A percentile compares a stretch with the other conserved stretches of the same genome.
phyloP scores from a whole-genome alignment of 2,797 vertebrate species.

The Leontocebus nigricollis region DNA sequence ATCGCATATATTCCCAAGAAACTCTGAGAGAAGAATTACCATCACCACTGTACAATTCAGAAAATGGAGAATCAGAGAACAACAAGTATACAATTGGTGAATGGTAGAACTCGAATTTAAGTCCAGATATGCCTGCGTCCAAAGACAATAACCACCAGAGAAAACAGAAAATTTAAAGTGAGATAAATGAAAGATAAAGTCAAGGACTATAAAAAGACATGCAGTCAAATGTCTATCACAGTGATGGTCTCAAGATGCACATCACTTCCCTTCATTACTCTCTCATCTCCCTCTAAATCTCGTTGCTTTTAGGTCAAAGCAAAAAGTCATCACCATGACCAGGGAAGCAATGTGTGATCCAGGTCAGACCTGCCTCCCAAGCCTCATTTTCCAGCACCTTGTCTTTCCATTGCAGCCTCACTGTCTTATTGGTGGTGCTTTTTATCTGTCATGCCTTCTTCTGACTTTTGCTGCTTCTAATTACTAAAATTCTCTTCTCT shows the following conservation, averaged over 20 bases:
- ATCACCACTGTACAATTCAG: neutral
- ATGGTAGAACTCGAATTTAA: neutral
- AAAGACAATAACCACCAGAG: neutral
- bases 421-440: neutral
- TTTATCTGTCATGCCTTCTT: neutral
- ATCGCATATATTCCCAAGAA: neutral
- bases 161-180: neutral
- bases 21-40: neutral
- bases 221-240: neutral
- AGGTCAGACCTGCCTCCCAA: neutral
- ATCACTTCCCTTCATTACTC: neutral
- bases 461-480: neutral
- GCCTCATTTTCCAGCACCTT: neutral
- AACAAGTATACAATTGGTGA: neutral
- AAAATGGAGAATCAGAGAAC: neutral
- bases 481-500: neutral
- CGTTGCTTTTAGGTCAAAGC: neutral
- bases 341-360: neutral
- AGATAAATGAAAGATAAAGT: neutral
- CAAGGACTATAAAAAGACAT: neutral
- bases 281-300: neutral
- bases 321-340: neutral
- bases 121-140: neutral
- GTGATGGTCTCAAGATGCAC: neutral
- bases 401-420: neutral